Conservation (phyloP, 2,113 vertebrate genomes). For the Tragelaphus scriptus region DNA sequence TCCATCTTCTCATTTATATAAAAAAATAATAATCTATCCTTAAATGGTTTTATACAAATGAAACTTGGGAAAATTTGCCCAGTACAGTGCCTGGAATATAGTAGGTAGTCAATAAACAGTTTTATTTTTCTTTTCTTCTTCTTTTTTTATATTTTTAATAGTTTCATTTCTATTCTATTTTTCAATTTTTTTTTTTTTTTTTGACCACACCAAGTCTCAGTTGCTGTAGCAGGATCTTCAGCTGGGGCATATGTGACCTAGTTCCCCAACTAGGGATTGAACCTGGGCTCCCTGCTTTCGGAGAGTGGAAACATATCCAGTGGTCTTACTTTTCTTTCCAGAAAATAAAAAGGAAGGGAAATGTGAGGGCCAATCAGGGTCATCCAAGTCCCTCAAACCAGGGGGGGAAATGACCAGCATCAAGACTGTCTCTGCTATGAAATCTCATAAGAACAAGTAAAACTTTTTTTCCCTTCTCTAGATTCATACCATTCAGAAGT, state of each 20-base stretch:
- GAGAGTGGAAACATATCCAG: neutral
- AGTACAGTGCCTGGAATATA: neutral
- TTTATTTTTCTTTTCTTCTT: neutral
- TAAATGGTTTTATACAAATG: neutral
- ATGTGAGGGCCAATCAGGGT: neutral
- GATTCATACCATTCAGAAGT: neutral
- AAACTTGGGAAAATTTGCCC: neutral
- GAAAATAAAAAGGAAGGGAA: slow-evolving; percentile 1
- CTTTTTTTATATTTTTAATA: neutral
- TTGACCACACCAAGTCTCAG: neutral
- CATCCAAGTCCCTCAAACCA: neutral
- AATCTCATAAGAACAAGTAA: neutral
- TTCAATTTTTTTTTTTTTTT: neutral
- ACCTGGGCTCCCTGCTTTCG: neutral
- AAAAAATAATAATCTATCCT: neutral
- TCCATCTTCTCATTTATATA: neutral
- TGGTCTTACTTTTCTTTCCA: neutral
- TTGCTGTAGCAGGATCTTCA: neutral
- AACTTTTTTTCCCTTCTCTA: neutral
- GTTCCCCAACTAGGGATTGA: neutral
- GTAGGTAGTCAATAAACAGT: neutral
- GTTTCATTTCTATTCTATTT: neutral
- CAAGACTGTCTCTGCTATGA: neutral
- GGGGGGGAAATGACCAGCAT: neutral
- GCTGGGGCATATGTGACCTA: neutral